Evolutionary conservation across 2,797 vertebrate genomes (phyloP).

Genomic region (Sitta carolinensis): DNA sequence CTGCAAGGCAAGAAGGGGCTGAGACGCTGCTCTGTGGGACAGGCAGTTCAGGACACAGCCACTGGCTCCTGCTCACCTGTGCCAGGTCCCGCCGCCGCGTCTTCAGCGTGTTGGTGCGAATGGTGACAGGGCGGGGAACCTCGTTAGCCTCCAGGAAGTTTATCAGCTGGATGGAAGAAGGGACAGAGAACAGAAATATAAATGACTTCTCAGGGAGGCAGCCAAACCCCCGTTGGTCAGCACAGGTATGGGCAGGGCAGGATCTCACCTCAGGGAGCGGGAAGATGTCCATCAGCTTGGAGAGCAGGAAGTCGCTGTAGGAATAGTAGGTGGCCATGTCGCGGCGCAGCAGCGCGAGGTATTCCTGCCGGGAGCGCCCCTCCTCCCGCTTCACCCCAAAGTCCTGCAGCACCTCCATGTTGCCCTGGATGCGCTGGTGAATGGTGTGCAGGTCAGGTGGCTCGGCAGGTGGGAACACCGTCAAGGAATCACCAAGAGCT

Average conservation of each 20-base stretch:
- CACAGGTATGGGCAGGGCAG: not conserved
- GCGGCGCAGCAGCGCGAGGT: conserved; percentile 82
- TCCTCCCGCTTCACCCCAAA: conserved; percentile 86
- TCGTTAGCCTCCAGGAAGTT: conserved; percentile 97
- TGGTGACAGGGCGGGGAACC: conserved; percentile 92
- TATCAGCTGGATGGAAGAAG: conserved; percentile 78
- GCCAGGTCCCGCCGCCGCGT: conserved; percentile 94
- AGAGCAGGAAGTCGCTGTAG: conserved; percentile 90
- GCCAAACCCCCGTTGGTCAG: not conserved
- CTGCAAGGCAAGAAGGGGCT: conserved; percentile 64
- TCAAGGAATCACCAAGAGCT: conserved; percentile 63
- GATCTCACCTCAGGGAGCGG: conserved; percentile 88
- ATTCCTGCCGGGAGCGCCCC: conserved; percentile 86
- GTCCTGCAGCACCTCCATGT: conserved; percentile 88
- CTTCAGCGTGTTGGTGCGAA: conserved; percentile 95
- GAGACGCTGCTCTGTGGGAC: fast-evolving
- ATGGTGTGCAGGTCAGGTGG: conserved; percentile 86
- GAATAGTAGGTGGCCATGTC: conserved; percentile 95
- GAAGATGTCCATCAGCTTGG: conserved; percentile 90
- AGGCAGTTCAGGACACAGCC: not conserved
- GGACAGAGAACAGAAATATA: not conserved
- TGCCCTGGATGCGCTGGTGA: conserved; percentile 94
- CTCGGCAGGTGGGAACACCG: conserved; percentile 70
- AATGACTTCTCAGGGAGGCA: not conserved
- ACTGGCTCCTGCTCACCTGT: conserved; percentile 78